phyloP scores from a whole-genome alignment of 2,888 invertebrate species.

The Orgyia antiqua region DNA sequence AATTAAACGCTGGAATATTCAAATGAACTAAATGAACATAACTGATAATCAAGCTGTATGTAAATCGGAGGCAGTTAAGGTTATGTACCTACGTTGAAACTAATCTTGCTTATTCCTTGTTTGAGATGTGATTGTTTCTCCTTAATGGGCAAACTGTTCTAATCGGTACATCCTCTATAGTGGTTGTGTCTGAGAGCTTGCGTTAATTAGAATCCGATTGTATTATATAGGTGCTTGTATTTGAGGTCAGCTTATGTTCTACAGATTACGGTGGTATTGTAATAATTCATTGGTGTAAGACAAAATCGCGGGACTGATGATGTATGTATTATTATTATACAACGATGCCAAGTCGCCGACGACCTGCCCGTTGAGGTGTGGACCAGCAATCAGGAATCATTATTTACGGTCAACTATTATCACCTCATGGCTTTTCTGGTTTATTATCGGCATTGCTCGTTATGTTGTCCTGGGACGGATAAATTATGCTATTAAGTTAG shows the following conservation, averaged over 20 bases:
- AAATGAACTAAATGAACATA: slow-evolving; percentile 13
- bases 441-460: slow-evolving; percentile 75
- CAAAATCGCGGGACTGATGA: too few species aligned
- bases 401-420: slow-evolving; percentile 76
- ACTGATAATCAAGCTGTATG: slow-evolving; percentile 10
- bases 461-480: slow-evolving; percentile 74
- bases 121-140: slow-evolving; percentile 72
- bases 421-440: slow-evolving; percentile 77
- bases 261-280: slow-evolving; percentile 20
- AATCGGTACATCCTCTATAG: slow-evolving; percentile 69
- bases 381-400: slow-evolving; percentile 73
- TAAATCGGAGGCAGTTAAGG: slow-evolving; percentile 21
- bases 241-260: slow-evolving; percentile 45
- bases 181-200: slow-evolving; percentile 48
- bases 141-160: slow-evolving; percentile 62
- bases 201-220: slow-evolving; percentile 70
- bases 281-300: slow-evolving; percentile 16
- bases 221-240: slow-evolving; percentile 47
- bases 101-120: slow-evolving; percentile 62
- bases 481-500: slow-evolving; percentile 78
- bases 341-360: slow-evolving; percentile 27
- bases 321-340: slow-evolving; percentile 2
- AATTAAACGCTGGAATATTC: too few species aligned
- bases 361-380: slow-evolving; percentile 57
- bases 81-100: slow-evolving; percentile 28